phyloP scores from a whole-genome alignment of 2,797 vertebrate genomes.

The Periparus ater region DNA sequence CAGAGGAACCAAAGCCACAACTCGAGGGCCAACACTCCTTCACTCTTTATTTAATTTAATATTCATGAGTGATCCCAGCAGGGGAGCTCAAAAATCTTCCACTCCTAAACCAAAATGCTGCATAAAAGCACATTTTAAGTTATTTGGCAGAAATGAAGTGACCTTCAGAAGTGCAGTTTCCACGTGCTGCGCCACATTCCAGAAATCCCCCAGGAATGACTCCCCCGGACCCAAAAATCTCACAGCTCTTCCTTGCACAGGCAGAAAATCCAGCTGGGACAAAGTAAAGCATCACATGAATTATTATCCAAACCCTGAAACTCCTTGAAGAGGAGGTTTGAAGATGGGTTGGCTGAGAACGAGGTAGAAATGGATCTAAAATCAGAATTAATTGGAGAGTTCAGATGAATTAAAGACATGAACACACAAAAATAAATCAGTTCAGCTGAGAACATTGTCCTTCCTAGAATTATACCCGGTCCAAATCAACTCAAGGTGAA shows the following conservation, averaged over 20 bases:
- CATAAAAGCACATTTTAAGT: conserved; percentile 54
- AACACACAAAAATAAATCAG: neutral
- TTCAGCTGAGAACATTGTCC: neutral
- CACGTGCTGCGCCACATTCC: neutral
- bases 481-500: too few relatives aligned
- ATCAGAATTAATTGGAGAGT: neutral
- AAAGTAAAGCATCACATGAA: neutral
- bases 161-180: conserved; percentile 55
- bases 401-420: neutral
- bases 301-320: neutral
- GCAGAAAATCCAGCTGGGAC: neutral
- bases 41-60: neutral
- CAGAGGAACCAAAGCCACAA: neutral
- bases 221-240: neutral
- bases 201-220: neutral
- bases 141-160: conserved; percentile 28
- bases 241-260: neutral
- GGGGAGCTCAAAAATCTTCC: conserved; percentile 54
- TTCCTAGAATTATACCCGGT: accelerated
- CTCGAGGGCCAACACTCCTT: neutral
- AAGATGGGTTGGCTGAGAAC: neutral
- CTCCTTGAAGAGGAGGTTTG: neutral
- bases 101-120: conserved; percentile 59
- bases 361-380: neutral
- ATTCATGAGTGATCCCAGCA: conserved; percentile 62